Base-by-base conservation (phyloP, 2,113 vertebrate species). In the Phyllostomus discolor region DNA sequence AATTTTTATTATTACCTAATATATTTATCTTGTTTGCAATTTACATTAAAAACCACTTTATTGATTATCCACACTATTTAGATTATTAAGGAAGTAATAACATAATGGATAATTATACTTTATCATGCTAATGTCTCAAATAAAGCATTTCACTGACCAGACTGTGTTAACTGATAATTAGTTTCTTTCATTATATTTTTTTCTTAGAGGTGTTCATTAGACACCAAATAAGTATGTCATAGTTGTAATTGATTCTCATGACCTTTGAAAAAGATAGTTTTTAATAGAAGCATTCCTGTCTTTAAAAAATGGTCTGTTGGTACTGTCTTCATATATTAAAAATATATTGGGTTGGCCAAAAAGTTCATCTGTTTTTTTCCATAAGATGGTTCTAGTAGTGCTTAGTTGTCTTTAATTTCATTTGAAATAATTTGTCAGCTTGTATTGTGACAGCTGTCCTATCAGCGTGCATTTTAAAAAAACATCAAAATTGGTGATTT, bases 91-190 rank as follows among this genome's bases (percentile, higher is more conserved):
- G 64, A 91, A 84, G 50, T 48, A 96, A 88, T 81, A 83, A 50
- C 43, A 79, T 79, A 83, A 89, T 95, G 70, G 10, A 31, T 4
- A 67, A 78, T 93, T 19, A 48, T 33, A 90, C 78, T 90, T 97
- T 92, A 92, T 93, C 43, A 82, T 79, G 72, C 59, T 97, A 93
- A 92, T 78, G 52, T 93, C 48, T 91, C 62, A 81, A 52, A 86
- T 67, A 93, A 94, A 82, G 67, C 7, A 86, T 95, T 94, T 95
- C 76, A 89, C 46, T 92, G 64, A 67, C 90, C 48, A 88, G 57
- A 62, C 35, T 88, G 1, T 66, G 22, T 59, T 85, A 97, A 83
- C 20, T 50, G 72, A 80, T 94, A 85, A 76, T 93, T 93, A 73
- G 24, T 14, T 81, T 54, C 59, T 41, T 84, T 35, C 5, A 82